These are phyloP conservation scores for Sardinella longiceps DNA, from an alignment of 2,797 vertebrate genomes.

Conservation along the genomic window DNA sequence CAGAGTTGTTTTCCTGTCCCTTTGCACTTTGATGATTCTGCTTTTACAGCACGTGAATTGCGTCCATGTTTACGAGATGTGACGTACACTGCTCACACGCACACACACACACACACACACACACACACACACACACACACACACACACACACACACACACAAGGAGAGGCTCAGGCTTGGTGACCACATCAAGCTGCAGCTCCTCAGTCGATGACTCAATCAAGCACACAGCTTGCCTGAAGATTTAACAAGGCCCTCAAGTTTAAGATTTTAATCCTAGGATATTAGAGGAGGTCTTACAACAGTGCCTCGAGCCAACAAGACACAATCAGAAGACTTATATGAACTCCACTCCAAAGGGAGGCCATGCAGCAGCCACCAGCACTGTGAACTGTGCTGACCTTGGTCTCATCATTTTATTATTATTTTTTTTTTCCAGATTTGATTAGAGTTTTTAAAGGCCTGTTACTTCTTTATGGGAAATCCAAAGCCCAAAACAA, in stretches of 20 bases:
- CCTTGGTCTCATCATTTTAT: not conserved
- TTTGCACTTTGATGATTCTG: not conserved
- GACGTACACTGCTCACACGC: too few relatives aligned
- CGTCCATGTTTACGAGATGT: not conserved
- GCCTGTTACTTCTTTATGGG: slow-evolving; percentile 9
- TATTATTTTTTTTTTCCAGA: not conserved
- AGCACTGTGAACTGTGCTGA: slow-evolving; percentile 30
- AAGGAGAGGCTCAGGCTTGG: not conserved
- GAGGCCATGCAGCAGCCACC: not conserved
- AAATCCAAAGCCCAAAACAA: not conserved
- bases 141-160: not conserved
- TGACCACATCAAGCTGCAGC: not conserved
- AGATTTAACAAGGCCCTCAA: slow-evolving; percentile 53
- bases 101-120: not conserved
- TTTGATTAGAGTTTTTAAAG: not conserved
- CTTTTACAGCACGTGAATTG: not conserved
- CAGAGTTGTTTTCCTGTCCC: not conserved
- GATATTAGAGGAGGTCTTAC: slow-evolving; percentile 43
- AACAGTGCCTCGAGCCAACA: slow-evolving; percentile 33
- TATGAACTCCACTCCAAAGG: slow-evolving; percentile 25
- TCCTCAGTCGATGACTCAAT: slow-evolving; percentile 42
- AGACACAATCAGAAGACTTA: slow-evolving; percentile 41
- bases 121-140: not conserved
- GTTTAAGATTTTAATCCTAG: slow-evolving; percentile 49
- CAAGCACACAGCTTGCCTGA: slow-evolving; percentile 52